Percentiles rank a stretch among this genome's conserved stretches.
Evolutionary conservation across 2,113 vertebrate genomes (phyloP).

Genomic region (Coptodon bakossiorum): DNA sequence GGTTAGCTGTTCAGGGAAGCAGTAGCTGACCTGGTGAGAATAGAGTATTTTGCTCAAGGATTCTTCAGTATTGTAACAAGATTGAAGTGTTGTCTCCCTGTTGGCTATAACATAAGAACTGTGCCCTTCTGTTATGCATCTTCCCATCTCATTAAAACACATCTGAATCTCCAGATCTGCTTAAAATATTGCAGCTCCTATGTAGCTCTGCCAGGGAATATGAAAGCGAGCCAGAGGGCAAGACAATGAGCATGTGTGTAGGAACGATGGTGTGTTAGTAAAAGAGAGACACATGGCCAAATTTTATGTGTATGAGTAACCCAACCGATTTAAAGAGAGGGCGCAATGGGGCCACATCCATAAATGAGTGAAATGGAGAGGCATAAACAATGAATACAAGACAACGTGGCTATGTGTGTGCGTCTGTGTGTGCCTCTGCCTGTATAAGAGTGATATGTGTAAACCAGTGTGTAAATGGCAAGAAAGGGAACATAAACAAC

Average conservation of each 20-base stretch:
- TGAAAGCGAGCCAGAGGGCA: background rate
- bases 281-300: constrained; percentile 3
- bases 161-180: background rate
- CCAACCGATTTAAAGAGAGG: constrained; percentile 40
- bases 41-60: constrained; percentile 4
- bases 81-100: background rate
- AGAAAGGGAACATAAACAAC: constrained; percentile 50
- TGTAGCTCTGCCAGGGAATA: background rate
- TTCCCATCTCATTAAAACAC: background rate
- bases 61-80: background rate
- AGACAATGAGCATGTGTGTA: background rate
- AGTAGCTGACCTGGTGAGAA: background rate
- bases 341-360: constrained; percentile 33
- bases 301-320: constrained; percentile 31
- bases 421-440: background rate
- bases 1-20: constrained; percentile 14
- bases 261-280: background rate
- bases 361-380: constrained; percentile 54
- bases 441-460: constrained; percentile 21
- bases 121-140: background rate
- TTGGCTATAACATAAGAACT: background rate
- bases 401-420: constrained; percentile 28
- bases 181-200: background rate
- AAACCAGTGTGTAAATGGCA: constrained; percentile 17
- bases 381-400: constrained; percentile 46